Base-by-base conservation (phyloP, 2,797 vertebrate species). In the Acanthis flammea region DNA sequence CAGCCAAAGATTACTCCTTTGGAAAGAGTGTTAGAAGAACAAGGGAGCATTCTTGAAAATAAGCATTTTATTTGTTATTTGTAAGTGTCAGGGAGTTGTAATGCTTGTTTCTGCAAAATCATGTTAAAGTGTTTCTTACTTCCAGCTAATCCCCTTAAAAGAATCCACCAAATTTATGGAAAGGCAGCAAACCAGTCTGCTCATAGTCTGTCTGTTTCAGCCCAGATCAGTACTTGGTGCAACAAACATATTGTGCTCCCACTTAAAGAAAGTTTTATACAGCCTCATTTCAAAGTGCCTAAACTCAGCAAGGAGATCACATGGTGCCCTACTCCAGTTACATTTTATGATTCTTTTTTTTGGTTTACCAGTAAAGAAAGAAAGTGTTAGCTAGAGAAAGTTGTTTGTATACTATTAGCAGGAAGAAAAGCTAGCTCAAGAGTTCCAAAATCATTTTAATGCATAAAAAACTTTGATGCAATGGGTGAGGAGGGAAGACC, bases 171-270 rank as follows among this genome's bases (percentile, higher is more conserved):
- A 41, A 83, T 74, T 82, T 66, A 79, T 31, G 5, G 44, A 54
- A 76, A 79, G 28, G 25, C 8, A 80, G 14, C 4, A 71, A 39
- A 55, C 5, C 10, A 2, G 9, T 82, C 28, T 79, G 27, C 63
- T 62, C 27, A 17, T 1, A 0, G 14, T 65, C 30, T 2, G 14
- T 65, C 30, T 2, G 0, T 58, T 54, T 58, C 25, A 78, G 21
- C 3, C 23, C 24, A 71, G 53, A 60, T 4, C 41, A 72, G 50
- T 22, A 28, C 48, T 47, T 77, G 27, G 7, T 67, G 21, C n/a
- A 79, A 57, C 4, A 14, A n/a, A 57, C 16, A 33, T 41, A 62
- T 2, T 14, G 9, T 57, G 53, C 44, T 78, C 16, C 7, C 8
- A 23, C 25, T 48, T 55, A 44, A 80, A 53, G 25, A n/a, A 86